Evolutionary conservation across 2,888 invertebrate species (phyloP), one percentile per base, ranked within the genome.

Genomic region (Tortrix viridana): DNA sequence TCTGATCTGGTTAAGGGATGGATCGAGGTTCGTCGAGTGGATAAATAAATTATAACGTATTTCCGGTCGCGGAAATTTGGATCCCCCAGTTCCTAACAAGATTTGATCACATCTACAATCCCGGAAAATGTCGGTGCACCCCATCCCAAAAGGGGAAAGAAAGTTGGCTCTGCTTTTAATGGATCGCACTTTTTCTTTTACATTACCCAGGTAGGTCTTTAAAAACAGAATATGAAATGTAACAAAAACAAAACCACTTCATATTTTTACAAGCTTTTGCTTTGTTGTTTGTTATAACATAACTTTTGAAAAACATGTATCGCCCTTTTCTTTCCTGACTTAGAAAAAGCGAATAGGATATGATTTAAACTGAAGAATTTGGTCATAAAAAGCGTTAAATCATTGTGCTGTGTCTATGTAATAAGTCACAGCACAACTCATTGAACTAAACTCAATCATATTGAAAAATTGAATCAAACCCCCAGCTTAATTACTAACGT

Each of bases 81-180:
- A 76, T 73, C 77, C 74, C 71, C 75, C 71, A 71, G 72, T 73
- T 70, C 70, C 76, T 80, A 81, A 81, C 78, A 75, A 80, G 78
- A 81, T 83, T 82, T 79, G 77, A 79, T 76, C 75, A 77, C 74
- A 81, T 75, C 68, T 58, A 62, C 74, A 75, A 80, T 72, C 72
- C 76, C 74, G 73, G 79, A 81, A 82, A 81, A 79, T 76, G 72
- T 67, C 65, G 67, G 67, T 65, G 57, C 66, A 70, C 72, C 73
- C 73, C 73, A 72, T 71, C 69, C 68, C 62, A 67, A 70, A 72
- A 71, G 71, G 73, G 69, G 66, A 67, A 66, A 66, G 67, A 69
- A 71, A 76, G 65, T 71, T 74, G 70, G 66, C 67, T 65, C 67
- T 66, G 63, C 66, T 70, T 74, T 74, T 76, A 74, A 76, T 74